phyloP scores from a whole-genome alignment of 2,888 invertebrate genomes.

The Automeris io region DNA sequence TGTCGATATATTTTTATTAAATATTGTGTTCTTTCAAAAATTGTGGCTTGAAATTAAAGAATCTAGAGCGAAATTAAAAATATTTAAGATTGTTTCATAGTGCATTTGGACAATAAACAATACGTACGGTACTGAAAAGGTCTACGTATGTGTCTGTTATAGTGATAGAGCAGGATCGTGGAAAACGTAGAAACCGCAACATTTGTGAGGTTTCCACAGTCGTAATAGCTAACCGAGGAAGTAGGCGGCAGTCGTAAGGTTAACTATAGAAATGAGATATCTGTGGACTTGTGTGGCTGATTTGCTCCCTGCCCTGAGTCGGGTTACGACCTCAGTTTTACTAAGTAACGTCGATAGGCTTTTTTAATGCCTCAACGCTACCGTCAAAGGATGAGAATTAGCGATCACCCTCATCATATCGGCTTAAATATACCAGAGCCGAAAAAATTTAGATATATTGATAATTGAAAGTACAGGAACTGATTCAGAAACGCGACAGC shows the following conservation, averaged over 20 bases:
- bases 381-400: no score
- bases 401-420: no score
- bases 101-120: background rate
- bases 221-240: slow-evolving; percentile 66
- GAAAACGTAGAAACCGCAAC: slow-evolving; percentile 68
- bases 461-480: no score
- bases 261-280: slow-evolving; percentile 77
- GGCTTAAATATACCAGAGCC: no score
- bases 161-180: slow-evolving; percentile 20
- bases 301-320: slow-evolving; percentile 31
- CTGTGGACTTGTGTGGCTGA: slow-evolving; percentile 40
- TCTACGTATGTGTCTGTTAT: slow-evolving; percentile 2
- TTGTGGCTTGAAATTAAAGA: no score
- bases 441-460: no score
- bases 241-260: slow-evolving; percentile 70
- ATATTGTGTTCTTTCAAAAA: no score
- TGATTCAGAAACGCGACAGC: no score
- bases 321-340: slow-evolving; percentile 28
- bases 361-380: slow-evolving; percentile 5
- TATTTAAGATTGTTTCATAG: background rate
- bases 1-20: no score
- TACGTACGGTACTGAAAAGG: background rate
- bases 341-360: slow-evolving; percentile 13
- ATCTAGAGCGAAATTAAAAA: no score
- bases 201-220: slow-evolving; percentile 68